Conservation (phyloP, 2,888 invertebrate species). For the Epirrita christyi region DNA sequence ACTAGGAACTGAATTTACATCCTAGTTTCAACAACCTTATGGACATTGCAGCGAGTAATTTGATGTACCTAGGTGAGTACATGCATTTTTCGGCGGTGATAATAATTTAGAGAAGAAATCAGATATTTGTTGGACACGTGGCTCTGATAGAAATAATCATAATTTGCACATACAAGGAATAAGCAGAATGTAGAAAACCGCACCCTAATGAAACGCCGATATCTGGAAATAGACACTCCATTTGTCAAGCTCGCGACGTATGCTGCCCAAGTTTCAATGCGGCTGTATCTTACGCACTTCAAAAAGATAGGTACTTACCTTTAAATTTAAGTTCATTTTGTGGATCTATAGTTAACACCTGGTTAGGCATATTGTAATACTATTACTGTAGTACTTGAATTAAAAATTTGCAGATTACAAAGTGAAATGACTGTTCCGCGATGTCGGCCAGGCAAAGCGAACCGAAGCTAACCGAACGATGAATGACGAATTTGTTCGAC, state of each 20-base stretch:
- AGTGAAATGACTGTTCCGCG: constrained; percentile 60
- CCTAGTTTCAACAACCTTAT: constrained; percentile 23
- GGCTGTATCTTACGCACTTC: constrained; percentile 50
- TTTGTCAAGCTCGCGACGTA: constrained; percentile 80
- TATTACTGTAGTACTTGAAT: constrained; percentile 81
- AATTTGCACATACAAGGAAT: constrained; percentile 23
- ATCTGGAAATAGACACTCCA: constrained; percentile 84
- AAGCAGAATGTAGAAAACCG: constrained; percentile 67
- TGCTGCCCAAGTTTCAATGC: constrained; percentile 68
- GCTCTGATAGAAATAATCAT: constrained; percentile 13
- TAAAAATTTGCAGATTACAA: constrained; percentile 65
- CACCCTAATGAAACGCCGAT: constrained; percentile 80
- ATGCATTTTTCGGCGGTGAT: neutral
- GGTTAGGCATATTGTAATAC: constrained; percentile 86
- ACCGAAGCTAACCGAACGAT: constrained; percentile 61
- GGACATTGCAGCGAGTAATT: constrained; percentile 18
- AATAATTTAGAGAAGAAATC: constrained; percentile 1
- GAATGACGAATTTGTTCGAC: constrained; percentile 4
- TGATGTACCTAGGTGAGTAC: neutral
- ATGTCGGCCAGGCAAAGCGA: constrained; percentile 67
- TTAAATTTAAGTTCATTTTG: constrained; percentile 95
- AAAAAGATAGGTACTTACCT: constrained; percentile 87
- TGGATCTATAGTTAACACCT: constrained; percentile 94
- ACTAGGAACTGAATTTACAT: constrained; percentile 21
- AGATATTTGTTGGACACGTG: constrained; percentile 21